Percentiles rank a stretch among this genome's conserved stretches.
phyloP scores from a whole-genome alignment of 2,888 invertebrate species.

The Hymenopus coronatus region DNA sequence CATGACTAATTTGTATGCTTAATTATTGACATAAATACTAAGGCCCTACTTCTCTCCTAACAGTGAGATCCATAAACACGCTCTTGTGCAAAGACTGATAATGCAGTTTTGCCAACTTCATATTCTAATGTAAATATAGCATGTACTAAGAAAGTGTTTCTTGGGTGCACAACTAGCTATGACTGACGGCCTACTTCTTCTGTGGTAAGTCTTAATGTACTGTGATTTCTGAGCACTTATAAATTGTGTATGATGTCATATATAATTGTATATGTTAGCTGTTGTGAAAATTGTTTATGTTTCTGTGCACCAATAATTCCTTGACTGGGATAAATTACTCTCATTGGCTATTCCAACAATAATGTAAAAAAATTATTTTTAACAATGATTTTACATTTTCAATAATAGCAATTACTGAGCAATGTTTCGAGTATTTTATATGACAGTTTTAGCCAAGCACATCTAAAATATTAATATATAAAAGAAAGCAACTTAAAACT shows the following conservation, averaged over 20 bases:
- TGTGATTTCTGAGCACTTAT: slow-evolving; percentile 15
- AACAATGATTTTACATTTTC: too few species aligned
- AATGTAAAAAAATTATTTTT: too few species aligned
- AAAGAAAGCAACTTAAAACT: too few species aligned
- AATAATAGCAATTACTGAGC: too few species aligned
- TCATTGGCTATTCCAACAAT: neutral
- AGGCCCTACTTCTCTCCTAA: neutral
- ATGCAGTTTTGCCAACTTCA: slow-evolving; percentile 16
- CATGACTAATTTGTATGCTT: too few species aligned
- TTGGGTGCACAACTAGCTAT: slow-evolving; percentile 19
- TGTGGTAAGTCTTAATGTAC: slow-evolving; percentile 18
- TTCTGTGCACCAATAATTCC: neutral
- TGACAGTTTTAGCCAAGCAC: too few species aligned
- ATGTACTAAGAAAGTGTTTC: slow-evolving; percentile 12
- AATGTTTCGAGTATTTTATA: too few species aligned
- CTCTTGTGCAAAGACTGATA: slow-evolving; percentile 13
- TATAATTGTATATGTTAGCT: neutral
- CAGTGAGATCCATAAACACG: neutral
- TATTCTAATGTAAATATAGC: slow-evolving; percentile 13
- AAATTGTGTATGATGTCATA: slow-evolving; percentile 9
- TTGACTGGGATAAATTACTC: neutral
- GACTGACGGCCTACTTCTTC: slow-evolving; percentile 20
- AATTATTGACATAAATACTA: neutral
- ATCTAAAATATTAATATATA: too few species aligned
- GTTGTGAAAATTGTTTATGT: neutral